Conservation (phyloP, 2,888 invertebrate genomes). For the Vandiemenella viatica region DNA sequence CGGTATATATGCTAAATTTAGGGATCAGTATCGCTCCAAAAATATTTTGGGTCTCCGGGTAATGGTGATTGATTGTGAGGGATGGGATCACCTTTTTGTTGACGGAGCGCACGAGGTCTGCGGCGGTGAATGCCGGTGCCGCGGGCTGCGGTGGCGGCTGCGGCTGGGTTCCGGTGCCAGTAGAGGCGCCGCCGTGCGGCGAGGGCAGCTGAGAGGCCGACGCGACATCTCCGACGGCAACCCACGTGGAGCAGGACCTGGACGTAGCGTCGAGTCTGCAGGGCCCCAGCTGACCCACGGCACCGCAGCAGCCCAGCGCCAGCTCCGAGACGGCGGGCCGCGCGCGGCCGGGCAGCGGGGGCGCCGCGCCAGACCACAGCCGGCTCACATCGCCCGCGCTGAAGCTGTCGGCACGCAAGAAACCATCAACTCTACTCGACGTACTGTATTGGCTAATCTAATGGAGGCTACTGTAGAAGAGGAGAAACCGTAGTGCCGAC, state of each 20-base stretch:
- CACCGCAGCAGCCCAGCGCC: slow-evolving; percentile 32
- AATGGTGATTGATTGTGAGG: too few relatives aligned
- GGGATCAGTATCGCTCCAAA: too few relatives aligned
- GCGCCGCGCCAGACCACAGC: slow-evolving; percentile 34
- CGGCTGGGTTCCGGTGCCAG: slow-evolving; percentile 6
- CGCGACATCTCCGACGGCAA: slow-evolving; percentile 61
- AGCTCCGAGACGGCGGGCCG: slow-evolving; percentile 37
- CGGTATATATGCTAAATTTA: too few relatives aligned
- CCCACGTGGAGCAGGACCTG: slow-evolving; percentile 75
- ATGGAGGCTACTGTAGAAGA: too few relatives aligned
- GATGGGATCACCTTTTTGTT: slow-evolving; percentile 60
- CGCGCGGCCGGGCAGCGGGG: slow-evolving; percentile 22
- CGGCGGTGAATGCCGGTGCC: slow-evolving; percentile 42
- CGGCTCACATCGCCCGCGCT: slow-evolving; percentile 64
- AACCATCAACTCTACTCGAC: too few relatives aligned
- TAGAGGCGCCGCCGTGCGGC: slow-evolving; percentile 49
- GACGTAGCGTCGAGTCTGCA: slow-evolving; percentile 43
- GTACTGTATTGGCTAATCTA: too few relatives aligned
- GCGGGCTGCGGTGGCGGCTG: slow-evolving; percentile 26
- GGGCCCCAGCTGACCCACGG: slow-evolving; percentile 37
- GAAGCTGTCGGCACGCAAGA: too few relatives aligned
- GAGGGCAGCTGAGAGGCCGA: slow-evolving; percentile 70
- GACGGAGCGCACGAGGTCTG: slow-evolving; percentile 55
- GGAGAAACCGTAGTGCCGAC: too few relatives aligned
- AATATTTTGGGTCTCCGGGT: too few relatives aligned